Base-by-base conservation (phyloP, 2,888 invertebrate species). In the Maniola hyperantus region DNA sequence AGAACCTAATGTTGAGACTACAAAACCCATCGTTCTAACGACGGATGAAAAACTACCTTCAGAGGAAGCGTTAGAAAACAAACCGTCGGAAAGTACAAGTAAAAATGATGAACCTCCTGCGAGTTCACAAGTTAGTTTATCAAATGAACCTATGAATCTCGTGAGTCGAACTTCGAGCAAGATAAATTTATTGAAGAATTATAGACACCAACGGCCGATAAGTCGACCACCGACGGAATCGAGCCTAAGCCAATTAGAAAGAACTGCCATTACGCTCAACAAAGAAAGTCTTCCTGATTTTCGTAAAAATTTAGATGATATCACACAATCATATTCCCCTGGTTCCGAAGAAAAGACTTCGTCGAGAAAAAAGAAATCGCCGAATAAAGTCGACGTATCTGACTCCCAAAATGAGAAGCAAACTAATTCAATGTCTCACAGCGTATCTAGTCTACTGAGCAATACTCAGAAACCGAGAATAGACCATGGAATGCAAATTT, bases 291-390 rank as follows among this genome's bases (percentile, higher is more conserved):
- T 91, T 77, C 92, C 93, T 7, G 92, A 91, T 73, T 92, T 93
- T 66, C 82, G 92, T 13, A 89, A 82, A 70, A 92, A 92, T 70
- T 81, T 93, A 60, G 93, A 92, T 65, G 92, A 92, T 72, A 93
- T 93, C 48, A 93, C 93, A 1, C 90, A 92, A 64, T 92, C 93
- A 0, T 92, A 93, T 68, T 91, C 93, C 0, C 92, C 92, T 0
- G 84, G 82, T 0, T 80, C 82, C 8, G 91, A 91, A 62, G 90
- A 91, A 36, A 87, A 83, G 71, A 77, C 77, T 2, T 89, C 88
- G 72, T 82, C 89, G 1, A 89, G 86, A 71, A 93, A 92, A 81
- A 92, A 92, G 67, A 88, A 87, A 50, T 87, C 89, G 2, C 91
- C 91, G 0, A 82, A 74, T 42, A 91, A 91, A 75, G 70, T 74